Evolutionary conservation across 2,888 invertebrate genomes (phyloP).

Genomic region (Andrena flavipes): DNA sequence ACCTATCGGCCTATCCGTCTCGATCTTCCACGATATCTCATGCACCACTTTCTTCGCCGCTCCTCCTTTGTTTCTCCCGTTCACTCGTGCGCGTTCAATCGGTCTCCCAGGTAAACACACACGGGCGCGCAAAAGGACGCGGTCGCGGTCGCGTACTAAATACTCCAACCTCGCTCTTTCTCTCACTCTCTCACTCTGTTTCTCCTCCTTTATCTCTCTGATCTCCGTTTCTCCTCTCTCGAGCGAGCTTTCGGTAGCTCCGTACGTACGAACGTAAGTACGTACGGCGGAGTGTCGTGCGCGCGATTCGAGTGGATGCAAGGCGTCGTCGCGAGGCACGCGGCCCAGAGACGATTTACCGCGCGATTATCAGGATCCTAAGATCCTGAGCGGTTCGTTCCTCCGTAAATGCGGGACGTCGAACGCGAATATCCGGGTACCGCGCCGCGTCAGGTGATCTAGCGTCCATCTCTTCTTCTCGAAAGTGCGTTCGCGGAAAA

Average conservation of each 20-base stretch:
- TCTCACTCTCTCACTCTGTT: constrained; percentile 43
- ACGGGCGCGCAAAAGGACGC: constrained; percentile 14
- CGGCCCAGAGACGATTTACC: constrained; percentile 51
- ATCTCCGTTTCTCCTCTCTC: constrained; percentile 57
- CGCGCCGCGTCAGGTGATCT: constrained; percentile 5
- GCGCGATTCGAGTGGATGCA: constrained; percentile 65
- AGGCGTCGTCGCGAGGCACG: constrained; percentile 61
- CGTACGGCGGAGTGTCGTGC: constrained; percentile 57
- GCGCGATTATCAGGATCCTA: constrained; percentile 47
- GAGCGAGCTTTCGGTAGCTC: constrained; percentile 57
- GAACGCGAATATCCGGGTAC: background rate
- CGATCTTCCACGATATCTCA: constrained; percentile 15
- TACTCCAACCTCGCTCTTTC: background rate
- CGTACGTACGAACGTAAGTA: constrained; percentile 48
- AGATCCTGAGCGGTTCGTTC: constrained; percentile 30
- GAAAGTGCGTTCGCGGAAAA: constrained; percentile 2
- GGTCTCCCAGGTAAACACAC: constrained; percentile 33
- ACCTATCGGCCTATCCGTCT: constrained; percentile 10
- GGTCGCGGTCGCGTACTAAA: constrained; percentile 20
- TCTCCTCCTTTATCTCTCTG: constrained; percentile 8
- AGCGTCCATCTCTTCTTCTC: background rate
- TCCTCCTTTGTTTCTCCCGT: constrained; percentile 18
- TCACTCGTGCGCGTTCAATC: constrained; percentile 41
- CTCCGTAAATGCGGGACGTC: constrained; percentile 20
- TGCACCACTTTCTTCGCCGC: constrained; percentile 18